Base-by-base conservation (phyloP, 2,113 vertebrate genomes). In the Callaeas wilsoni region DNA sequence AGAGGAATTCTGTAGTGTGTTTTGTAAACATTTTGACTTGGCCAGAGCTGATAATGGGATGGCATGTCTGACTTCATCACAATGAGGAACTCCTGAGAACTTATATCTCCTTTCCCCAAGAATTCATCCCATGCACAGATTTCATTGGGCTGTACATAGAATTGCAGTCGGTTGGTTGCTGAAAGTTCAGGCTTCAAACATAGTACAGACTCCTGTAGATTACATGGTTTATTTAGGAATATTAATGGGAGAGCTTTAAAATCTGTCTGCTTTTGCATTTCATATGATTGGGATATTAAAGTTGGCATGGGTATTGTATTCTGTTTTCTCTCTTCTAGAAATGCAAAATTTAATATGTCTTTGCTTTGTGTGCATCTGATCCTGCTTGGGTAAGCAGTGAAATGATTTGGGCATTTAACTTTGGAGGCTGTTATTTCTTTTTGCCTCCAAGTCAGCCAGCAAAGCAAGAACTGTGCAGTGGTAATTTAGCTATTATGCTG, bases 1-100 rank as follows among this genome's bases (percentile, higher is more conserved):
- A 32, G 56, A 84, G 73, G 62, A 90, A 95, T 93, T 90, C 20
- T 65, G n/a, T 37, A 57, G 44, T 56, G 27, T 62, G 80, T 92
- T 92, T 95, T 92, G 69, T 84, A 94, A 96, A 81, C 84, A 64
- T 60, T 90, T 73, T 35, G 79, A 37, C 64, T 97, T 90, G 92
- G 52, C 71, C 42, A 33, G 52, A 68, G 68, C 73, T 78, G 44
- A 22, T 86, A 84, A 76, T 73, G 35, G 84, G 68, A 65, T 81
- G 64, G 16, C 46, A 32, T 30, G 52, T 88, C 90, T 63, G 68
- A 65, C 85, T 68, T 92, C 52, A 78, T 89, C 76, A 80, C 50
- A 71, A 33, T 22, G 53, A 87, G 71, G 35, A 91, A 50, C 50
- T 91, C 77, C 50, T 57, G 53, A 73, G 41, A 73, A 73, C 84